These are phyloP conservation scores for Dendrocincla fuliginosa DNA, from an alignment of 2,797 vertebrate species.

Conservation along the genomic window DNA sequence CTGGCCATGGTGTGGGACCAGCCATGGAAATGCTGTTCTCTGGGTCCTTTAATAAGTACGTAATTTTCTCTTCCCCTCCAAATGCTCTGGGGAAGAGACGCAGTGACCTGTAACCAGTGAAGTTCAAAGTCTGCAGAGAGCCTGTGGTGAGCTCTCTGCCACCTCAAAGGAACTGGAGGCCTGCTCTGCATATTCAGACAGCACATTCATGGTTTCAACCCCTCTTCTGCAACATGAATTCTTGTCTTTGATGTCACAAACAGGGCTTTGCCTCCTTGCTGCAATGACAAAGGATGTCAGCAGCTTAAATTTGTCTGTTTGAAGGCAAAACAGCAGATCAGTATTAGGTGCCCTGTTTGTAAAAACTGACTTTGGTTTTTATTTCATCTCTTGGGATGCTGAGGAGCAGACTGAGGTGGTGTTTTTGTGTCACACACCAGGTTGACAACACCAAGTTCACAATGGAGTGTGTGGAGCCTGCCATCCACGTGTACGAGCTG, in stretches of 20 bases:
- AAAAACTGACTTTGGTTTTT: neutral
- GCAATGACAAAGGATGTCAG: neutral
- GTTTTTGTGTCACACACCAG: conserved; percentile 66
- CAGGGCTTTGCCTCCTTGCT: neutral
- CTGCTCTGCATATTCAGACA: neutral
- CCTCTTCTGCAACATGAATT: neutral
- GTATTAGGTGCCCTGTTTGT: neutral
- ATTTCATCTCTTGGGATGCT: neutral
- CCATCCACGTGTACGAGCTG: conserved; percentile 91
- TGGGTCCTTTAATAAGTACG: neutral
- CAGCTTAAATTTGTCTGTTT: neutral
- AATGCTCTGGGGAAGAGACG: neutral
- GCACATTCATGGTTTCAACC: neutral
- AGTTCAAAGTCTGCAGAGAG: neutral
- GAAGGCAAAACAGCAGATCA: neutral
- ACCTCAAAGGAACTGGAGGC: neutral
- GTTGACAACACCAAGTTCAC: conserved; percentile 92
- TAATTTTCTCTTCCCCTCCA: neutral
- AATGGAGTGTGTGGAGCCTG: conserved; percentile 89
- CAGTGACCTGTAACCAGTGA: neutral
- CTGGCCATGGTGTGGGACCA: neutral
- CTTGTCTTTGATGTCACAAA: neutral
- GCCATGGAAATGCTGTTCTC: neutral
- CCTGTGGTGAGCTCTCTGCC: neutral
- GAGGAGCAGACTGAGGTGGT: neutral